Evolutionary conservation across 2,797 vertebrate species (phyloP), one percentile per base, ranked within the genome.

Genomic region (Psittacula derbiana): DNA sequence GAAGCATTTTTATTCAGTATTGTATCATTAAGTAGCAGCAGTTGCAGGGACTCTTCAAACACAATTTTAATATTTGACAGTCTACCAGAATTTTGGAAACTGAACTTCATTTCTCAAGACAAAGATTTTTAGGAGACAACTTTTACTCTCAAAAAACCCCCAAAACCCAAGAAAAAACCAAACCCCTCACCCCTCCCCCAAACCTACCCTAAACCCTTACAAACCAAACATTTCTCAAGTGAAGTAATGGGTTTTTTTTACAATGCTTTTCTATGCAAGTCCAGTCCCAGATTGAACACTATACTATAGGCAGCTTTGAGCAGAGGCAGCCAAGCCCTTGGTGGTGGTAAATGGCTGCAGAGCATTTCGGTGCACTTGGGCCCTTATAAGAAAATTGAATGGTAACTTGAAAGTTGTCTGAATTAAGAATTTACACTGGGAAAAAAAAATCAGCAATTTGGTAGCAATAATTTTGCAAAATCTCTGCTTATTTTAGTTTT

Each of bases 11-110:
- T 61, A 79, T 91, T 80, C 92, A 70, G 80, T 44, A 57, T 16
- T 47, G 16, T 64, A 72, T 65, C 40, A 89, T 91, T 92, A 94
- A 97, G 91, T 86, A 83, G 33, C 73, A 91, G 50, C 83, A 88
- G 66, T 86, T 66, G 8, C 69, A 93, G 53, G 16, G 27, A 75
- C 19, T 69, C 80, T 93, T 96, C 75, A 91, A 86, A 83, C 9
- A 10, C n/a, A 64, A 33, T 80, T 90, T 86, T 55, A 93, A 43
- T 78, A 72, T 36, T 76, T 83, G 53, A 36, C 57, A 65, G 65
- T 27, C 57, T 61, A n/a, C 44, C 57, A n/a, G 41, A 66, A 55
- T 88, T 83, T 62, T 84, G 69, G 70, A 80, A 91, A 65, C 6
- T 2, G 6, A 83, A 69, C 49, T 94, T 75, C 43, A 70, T 69